Base-by-base conservation (phyloP, 2,888 invertebrate genomes). In the Amphipoea oculea region DNA sequence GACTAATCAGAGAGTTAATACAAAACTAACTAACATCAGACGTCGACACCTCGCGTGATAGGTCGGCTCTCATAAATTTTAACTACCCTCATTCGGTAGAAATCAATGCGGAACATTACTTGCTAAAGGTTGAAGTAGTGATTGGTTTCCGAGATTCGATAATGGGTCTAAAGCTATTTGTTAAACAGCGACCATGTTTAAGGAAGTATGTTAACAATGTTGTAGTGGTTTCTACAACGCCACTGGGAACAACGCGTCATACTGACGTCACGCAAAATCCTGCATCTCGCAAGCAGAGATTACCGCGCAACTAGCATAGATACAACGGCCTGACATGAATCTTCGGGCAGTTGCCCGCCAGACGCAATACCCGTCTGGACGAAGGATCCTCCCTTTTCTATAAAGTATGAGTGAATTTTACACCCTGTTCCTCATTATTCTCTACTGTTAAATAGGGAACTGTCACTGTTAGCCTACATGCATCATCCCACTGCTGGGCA, bases 31-130 rank as follows among this genome's bases (percentile, higher is more conserved):
- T 79, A 83, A 75, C 73, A 73, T 72, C 67, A 60, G 20, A 45
- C 65, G 72, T 81, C 65, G 62, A 73, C 83, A 77, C 80, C 68
- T 88, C 71, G 90, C 91, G 89, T 91, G 90, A 91, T 90, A 88
- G 86, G 91, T 86, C 84, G 83, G 17, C 45, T 67, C 71, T 63
- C 73, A 75, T 89, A 79, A 84, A 89, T 88, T 66, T 85, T 79
- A 79, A 89, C 82, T 76, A 86, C 66, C 73, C 66, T 87, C 84
- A 86, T 89, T 86, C 51, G 68, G 70, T 82, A 45, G 77, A 86
- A 89, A 88, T 88, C 86, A 84, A 89, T 90, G 73, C 65, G 40
- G 29, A 29, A 62, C 71, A 69, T n/a, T 45, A 79, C 76, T 72
- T 51, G 63, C 77, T 36, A 83, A 54, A 67, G 74, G 86, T 72